phyloP scores from a whole-genome alignment of 2,888 invertebrate genomes.

The Lasius fuliginosus region DNA sequence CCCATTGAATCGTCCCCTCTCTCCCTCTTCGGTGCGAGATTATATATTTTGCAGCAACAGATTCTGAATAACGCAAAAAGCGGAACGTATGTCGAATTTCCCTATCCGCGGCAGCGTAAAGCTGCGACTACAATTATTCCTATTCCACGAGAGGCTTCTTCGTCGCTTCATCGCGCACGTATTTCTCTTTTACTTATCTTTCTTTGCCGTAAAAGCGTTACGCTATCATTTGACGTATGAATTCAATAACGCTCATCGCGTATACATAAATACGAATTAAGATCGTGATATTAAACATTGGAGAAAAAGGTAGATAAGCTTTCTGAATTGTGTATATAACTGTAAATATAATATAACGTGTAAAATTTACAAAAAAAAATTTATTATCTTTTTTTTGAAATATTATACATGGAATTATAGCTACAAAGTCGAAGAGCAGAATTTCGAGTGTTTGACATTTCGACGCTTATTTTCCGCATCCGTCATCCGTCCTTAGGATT shows the following conservation, averaged over 20 bases:
- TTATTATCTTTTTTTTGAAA: neutral
- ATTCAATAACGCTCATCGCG: neutral
- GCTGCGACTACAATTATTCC: neutral
- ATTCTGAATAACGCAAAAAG: constrained; percentile 42
- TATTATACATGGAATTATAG: neutral
- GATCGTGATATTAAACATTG: neutral
- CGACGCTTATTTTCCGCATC: constrained; percentile 71
- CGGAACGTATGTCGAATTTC: constrained; percentile 42
- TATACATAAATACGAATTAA: neutral
- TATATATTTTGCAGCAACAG: constrained; percentile 72
- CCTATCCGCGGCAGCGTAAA: neutral
- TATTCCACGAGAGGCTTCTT: neutral
- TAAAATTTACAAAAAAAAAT: neutral
- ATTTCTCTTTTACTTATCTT: neutral
- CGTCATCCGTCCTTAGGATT: constrained; percentile 59
- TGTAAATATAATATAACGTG: neutral
- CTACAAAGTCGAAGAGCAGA: neutral
- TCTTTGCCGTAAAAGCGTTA: neutral
- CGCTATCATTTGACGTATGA: neutral
- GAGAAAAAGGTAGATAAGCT: neutral
- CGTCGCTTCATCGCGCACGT: neutral
- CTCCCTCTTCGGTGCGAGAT: constrained; percentile 62
- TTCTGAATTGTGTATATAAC: neutral
- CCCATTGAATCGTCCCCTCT: constrained; percentile 69
- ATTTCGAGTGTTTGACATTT: constrained; percentile 64